These are phyloP conservation scores for Aphelenchoides fujianensis DNA, from an alignment of 1,140 invertebrate genomes.

Conservation along the genomic window DNA sequence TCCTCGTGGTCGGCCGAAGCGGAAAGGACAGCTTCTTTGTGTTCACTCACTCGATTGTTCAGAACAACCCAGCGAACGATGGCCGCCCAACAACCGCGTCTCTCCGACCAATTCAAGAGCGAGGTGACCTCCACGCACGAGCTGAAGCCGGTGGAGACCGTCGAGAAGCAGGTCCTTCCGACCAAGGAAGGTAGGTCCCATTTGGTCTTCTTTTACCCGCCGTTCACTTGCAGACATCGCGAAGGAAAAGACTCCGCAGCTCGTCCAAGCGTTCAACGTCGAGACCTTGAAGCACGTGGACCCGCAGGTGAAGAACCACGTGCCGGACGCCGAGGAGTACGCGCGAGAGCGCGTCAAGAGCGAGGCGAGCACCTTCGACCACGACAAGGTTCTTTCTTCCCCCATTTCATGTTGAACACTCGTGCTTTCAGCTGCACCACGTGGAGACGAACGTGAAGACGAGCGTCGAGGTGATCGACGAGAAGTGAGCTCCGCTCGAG, in stretches of 20 bases:
- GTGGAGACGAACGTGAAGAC: conserved; percentile 43
- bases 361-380: conserved; percentile 40
- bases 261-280: conserved; percentile 27
- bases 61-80: not conserved
- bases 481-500: not conserved
- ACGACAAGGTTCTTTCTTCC: too few relatives aligned
- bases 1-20: too few relatives aligned
- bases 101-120: conserved; percentile 3
- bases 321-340: conserved; percentile 28
- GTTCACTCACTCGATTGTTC: too few relatives aligned
- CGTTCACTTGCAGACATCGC: conserved; percentile 28
- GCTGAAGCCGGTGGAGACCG: conserved; percentile 58
- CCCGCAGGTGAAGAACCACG: conserved; percentile 23
- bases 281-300: conserved; percentile 32
- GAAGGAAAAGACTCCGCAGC: conserved; percentile 30
- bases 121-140: conserved; percentile 29
- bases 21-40: not conserved
- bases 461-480: conserved; percentile 30
- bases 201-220: not conserved
- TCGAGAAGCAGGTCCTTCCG: conserved; percentile 60
- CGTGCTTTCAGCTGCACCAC: conserved; percentile 41
- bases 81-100: not conserved
- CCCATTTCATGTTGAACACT: too few relatives aligned
- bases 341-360: conserved; percentile 45
- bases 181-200: conserved; percentile 26